Evolutionary conservation across 2,888 invertebrate genomes (phyloP), one percentile per base, ranked within the genome.

Genomic region (Neoscelio sp.): DNA sequence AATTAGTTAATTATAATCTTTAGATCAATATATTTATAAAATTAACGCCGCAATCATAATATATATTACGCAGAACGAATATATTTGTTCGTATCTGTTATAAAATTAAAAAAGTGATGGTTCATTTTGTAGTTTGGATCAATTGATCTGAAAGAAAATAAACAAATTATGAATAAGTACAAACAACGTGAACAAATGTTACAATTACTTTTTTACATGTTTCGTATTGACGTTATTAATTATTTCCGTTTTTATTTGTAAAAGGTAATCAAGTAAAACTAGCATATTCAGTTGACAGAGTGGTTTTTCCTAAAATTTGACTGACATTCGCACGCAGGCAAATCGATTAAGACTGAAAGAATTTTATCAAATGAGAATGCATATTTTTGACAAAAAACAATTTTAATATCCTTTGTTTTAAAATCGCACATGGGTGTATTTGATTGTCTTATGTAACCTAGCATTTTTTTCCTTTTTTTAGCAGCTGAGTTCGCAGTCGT

Each of bases 1-100:
- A 71, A 71, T 71, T 52, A 71, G 54, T 44, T 71, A 54, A 62
- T 71, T 62, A 62, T 54, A 46, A 54, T 73, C 54, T 54, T 28
- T 38, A 50, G 40, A 73, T 64, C 64, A 28, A 73, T 73, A 73
- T 64, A 38, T 38, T 64, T 65, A 64, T 64, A 50, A 64, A 52
- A 65, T 64, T 48, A 48, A 23, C 17, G 15, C 2, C n/a, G 62
- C 30, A 28, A 46, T 62, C n/a, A n/a, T n/a, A 35, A 35, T 23
- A 46, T 10, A 15, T 38, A 20, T 15, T 62, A 18, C 6, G 40
- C 2, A 6, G 6, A 23, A 28, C 50, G 50, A 64, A 40, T 48
- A 48, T 28, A 48, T 30, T 38, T 10, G 33, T 5, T 10, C 50
- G 18, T 26, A 30, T 65, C 52, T 52, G 52, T 42, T 40, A 50